Conservation (phyloP, 2,888 invertebrate species). For the Formica aserva region DNA sequence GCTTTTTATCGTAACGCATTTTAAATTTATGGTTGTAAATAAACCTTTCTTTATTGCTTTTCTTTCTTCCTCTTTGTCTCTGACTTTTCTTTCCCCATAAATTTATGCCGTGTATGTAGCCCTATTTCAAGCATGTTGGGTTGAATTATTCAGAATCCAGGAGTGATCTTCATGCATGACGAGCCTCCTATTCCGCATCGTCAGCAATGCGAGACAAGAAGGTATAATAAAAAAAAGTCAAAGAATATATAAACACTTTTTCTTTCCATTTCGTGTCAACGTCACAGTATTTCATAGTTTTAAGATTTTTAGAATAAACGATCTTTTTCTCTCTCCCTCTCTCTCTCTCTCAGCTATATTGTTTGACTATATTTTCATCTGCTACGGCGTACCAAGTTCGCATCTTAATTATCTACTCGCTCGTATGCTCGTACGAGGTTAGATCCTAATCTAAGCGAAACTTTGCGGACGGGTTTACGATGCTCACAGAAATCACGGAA, state of each 20-base stretch:
- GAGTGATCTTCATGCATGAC: conserved; percentile 37
- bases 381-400: neutral
- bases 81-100: neutral
- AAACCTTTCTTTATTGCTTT: neutral
- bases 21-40: conserved; percentile 9
- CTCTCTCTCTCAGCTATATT: neutral
- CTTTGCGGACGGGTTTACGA: conserved; percentile 18
- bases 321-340: neutral
- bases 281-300: conserved; percentile 5
- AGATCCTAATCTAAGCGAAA: neutral
- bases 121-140: neutral
- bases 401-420: conserved; percentile 5
- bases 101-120: conserved; percentile 8
- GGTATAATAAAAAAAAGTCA: conserved; percentile 21
- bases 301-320: neutral
- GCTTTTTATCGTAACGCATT: neutral
- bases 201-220: conserved; percentile 44
- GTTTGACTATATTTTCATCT: too few relatives aligned
- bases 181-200: conserved; percentile 31
- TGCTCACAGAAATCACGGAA: conserved; percentile 25
- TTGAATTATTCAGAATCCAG: conserved; percentile 35
- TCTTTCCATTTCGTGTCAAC: neutral
- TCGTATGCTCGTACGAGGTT: neutral
- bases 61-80: neutral
- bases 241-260: neutral